A percentile compares a stretch with the other conserved stretches of the same genome.
Conservation (phyloP, 2,113 vertebrate species). For the Zapus hudsonius region DNA sequence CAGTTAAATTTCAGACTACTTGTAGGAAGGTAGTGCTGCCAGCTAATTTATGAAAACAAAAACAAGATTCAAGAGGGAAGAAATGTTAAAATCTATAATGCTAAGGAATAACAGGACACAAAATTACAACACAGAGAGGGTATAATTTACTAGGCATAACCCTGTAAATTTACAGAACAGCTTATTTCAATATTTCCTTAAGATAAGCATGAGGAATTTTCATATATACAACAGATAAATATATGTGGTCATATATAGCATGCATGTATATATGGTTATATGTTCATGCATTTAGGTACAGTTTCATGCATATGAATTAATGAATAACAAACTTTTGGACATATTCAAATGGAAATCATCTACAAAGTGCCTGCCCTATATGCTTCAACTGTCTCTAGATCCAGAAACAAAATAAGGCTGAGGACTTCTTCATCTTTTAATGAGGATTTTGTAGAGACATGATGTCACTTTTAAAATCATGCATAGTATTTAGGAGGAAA, state of each 20-base stretch:
- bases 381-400: background rate
- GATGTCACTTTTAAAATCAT: background rate
- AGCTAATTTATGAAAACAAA: background rate
- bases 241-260: no score
- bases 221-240: no score
- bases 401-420: slow-evolving; percentile 7
- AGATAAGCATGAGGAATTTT: background rate
- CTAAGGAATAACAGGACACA: background rate
- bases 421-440: background rate
- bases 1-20: slow-evolving; percentile 38
- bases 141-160: background rate
- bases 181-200: background rate
- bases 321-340: background rate
- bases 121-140: background rate
- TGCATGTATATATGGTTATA: no score
- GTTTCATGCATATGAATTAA: background rate
- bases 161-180: background rate
- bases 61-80: background rate
- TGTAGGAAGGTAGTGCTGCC: slow-evolving; percentile 2
- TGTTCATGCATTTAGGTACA: no score
- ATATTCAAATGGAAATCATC: background rate
- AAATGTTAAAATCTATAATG: slow-evolving; percentile 19
- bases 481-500: background rate
- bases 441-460: background rate
- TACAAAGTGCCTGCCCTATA: background rate